Percentiles rank a stretch among this genome's conserved stretches.
Conservation (phyloP, 1,140 invertebrate species). For the Zaprionus africanus region DNA sequence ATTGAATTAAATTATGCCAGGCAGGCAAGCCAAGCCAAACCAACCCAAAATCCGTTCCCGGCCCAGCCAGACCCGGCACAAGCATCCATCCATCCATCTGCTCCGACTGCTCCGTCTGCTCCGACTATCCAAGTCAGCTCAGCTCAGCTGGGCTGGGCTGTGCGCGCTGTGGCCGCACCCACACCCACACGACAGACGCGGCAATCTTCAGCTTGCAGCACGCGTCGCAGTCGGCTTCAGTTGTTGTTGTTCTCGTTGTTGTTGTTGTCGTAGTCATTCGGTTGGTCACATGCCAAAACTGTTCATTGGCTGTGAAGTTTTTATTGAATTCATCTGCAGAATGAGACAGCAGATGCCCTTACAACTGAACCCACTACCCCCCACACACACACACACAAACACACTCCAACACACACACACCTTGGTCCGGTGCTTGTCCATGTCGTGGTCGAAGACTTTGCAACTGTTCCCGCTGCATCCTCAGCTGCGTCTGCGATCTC, state of each 20-base stretch:
- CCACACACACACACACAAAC: too few species aligned
- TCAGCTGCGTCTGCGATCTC: constrained; percentile 1
- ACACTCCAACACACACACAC: not conserved
- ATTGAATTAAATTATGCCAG: constrained; percentile 81
- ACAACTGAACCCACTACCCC: too few species aligned
- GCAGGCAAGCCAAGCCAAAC: constrained; percentile 42
- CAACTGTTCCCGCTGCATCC: not conserved
- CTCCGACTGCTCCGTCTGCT: not conserved
- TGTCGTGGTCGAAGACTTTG: not conserved
- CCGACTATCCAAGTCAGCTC: constrained; percentile 7
- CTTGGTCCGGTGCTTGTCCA: constrained; percentile 1
- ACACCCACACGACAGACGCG: constrained; percentile 58
- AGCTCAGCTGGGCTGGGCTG: constrained; percentile 22
- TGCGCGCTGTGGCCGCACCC: constrained; percentile 65
- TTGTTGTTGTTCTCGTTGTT: not conserved
- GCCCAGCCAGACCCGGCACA: constrained; percentile 13
- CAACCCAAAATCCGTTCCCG: constrained; percentile 23
- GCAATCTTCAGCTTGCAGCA: constrained; percentile 52
- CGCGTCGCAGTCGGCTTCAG: constrained; percentile 36
- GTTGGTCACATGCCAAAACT: constrained; percentile 73
- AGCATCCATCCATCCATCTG: constrained; percentile 43
- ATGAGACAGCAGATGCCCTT: too few species aligned
- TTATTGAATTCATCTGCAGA: constrained; percentile 70
- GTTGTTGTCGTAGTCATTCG: constrained; percentile 26
- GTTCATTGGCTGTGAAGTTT: constrained; percentile 78